These are phyloP conservation scores for Rissa tridactyla DNA, from an alignment of 2,113 vertebrate genomes.

Conservation along the genomic window DNA sequence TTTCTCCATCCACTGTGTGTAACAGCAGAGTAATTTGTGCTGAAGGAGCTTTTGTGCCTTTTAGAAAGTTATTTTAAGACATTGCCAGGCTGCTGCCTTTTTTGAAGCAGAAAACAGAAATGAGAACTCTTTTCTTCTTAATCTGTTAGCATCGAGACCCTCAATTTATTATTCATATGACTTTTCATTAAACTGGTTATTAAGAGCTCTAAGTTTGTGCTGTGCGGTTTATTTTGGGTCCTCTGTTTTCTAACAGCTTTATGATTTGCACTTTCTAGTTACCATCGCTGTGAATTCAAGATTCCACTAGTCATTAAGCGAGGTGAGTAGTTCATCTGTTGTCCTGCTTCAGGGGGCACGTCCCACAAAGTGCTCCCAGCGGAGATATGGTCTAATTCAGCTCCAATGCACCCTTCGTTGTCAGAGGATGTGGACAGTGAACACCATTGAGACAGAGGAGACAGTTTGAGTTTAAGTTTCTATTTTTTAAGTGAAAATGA, in stretches of 20 bases:
- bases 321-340: conserved; percentile 76
- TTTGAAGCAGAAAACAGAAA: not conserved
- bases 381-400: not conserved
- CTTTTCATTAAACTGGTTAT: not conserved
- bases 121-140: not conserved
- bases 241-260: conserved; percentile 30
- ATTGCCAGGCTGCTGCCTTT: not conserved
- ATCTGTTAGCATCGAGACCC: not conserved
- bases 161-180: not conserved
- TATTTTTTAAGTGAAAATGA: not conserved
- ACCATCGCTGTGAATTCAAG: conserved; percentile 98
- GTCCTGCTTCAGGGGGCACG: not conserved
- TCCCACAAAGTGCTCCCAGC: not conserved
- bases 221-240: not conserved
- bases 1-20: not conserved
- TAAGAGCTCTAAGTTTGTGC: not conserved
- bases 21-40: not conserved
- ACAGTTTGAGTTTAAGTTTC: not conserved
- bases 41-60: not conserved
- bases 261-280: conserved; percentile 76
- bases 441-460: not conserved
- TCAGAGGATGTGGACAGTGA: not conserved
- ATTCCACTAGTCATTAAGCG: conserved; percentile 92
- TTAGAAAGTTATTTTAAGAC: not conserved
- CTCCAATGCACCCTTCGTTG: not conserved